Evolutionary conservation across 2,888 invertebrate species (phyloP).

Genomic region (Ormyrus pomaceus): DNA sequence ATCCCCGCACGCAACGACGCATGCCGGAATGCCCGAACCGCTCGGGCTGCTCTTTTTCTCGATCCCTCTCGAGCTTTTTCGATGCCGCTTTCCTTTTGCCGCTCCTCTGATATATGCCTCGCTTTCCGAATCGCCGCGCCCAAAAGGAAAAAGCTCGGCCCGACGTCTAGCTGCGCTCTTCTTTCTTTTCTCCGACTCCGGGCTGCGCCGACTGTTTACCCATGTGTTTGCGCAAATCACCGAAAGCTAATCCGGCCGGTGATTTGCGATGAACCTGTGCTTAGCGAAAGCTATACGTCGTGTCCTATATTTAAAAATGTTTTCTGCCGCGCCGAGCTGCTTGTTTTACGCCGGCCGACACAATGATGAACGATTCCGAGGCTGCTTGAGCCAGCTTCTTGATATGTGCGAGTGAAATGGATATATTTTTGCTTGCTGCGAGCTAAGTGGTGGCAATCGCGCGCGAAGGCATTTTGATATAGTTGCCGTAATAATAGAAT

Average conservation of each 20-base stretch:
- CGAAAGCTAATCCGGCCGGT: slow-evolving; percentile 40
- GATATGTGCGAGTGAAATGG: slow-evolving; percentile 11
- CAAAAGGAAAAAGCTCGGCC: not conserved
- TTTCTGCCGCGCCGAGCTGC: slow-evolving; percentile 28
- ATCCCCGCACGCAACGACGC: slow-evolving; percentile 62
- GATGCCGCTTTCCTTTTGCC: not conserved
- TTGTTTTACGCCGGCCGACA: slow-evolving; percentile 32
- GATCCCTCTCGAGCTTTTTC: not conserved
- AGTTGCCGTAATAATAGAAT: no score
- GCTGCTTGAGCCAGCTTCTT: slow-evolving; percentile 33
- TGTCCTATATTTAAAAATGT: slow-evolving; percentile 51
- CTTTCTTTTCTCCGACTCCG: not conserved
- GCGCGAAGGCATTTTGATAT: no score
- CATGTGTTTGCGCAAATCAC: slow-evolving; percentile 43
- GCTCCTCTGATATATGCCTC: slow-evolving; percentile 41
- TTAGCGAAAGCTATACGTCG: slow-evolving; percentile 21
- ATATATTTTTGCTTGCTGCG: slow-evolving; percentile 16
- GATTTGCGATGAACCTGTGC: slow-evolving; percentile 44
- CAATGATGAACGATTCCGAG: slow-evolving; percentile 41
- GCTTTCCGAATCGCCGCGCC: slow-evolving; percentile 43
- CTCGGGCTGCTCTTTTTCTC: not conserved
- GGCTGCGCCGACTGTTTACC: slow-evolving; percentile 12
- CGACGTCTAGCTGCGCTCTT: not conserved
- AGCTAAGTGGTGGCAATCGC: no score
- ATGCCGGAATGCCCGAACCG: slow-evolving; percentile 55